Evolutionary conservation across 2,797 vertebrate genomes (phyloP).

Genomic region (Meriones psammophilus): DNA sequence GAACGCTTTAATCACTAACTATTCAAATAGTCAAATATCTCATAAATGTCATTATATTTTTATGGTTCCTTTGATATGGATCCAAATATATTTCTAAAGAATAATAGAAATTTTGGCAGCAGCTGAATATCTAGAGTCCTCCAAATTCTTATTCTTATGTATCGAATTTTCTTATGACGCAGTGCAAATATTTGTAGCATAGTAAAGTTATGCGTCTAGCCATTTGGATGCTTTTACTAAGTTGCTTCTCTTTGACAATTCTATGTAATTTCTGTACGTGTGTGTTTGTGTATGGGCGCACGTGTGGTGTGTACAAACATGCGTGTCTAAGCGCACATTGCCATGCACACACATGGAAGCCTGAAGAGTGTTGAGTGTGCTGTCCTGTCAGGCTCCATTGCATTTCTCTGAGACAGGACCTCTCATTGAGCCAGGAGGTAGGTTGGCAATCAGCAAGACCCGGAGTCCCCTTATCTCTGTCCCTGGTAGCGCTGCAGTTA

Average conservation of each 20-base stretch:
- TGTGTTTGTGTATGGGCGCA: not conserved
- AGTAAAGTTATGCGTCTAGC: not conserved
- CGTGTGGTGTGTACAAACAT: not conserved
- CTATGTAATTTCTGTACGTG: not conserved
- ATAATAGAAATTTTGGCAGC: conserved; percentile 26
- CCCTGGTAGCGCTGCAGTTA: not conserved
- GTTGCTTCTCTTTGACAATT: conserved; percentile 34
- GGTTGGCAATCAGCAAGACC: not conserved
- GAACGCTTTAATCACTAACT: conserved; percentile 36
- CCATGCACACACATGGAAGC: not conserved
- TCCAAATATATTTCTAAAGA: conserved; percentile 49
- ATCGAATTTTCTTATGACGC: conserved; percentile 32
- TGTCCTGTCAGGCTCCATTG: not conserved
- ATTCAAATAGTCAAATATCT: conserved; percentile 42
- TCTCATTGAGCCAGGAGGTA: not conserved
- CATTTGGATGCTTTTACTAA: conserved; percentile 22
- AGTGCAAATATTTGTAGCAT: not conserved
- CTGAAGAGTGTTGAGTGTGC: not conserved
- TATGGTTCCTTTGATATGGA: conserved; percentile 8
- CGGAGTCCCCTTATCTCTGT: not conserved
- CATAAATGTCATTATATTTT: conserved; percentile 31
- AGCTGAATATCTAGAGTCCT: conserved; percentile 40
- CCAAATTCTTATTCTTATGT: not conserved
- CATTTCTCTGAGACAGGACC: not conserved
- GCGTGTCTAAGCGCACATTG: not conserved